These are phyloP conservation scores for Mola mola DNA, from an alignment of 2,113 vertebrate species.

Conservation along the genomic window DNA sequence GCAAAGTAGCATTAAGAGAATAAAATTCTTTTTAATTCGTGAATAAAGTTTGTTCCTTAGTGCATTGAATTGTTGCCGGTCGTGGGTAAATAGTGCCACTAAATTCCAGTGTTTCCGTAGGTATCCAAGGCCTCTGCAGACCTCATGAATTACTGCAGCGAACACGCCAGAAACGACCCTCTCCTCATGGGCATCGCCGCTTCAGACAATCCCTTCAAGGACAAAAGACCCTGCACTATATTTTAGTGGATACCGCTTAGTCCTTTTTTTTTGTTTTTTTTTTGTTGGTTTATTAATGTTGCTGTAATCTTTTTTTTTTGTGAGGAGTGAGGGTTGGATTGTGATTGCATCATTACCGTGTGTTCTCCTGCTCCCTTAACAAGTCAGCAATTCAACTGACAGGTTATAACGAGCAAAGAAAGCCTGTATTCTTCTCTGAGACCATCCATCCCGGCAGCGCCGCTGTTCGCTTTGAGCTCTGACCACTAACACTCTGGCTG, in stretches of 20 bases:
- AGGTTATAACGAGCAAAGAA: constrained; percentile 16
- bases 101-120: constrained; percentile 79
- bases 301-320: constrained; percentile 54
- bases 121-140: constrained; percentile 97
- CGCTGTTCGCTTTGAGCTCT: constrained; percentile 30
- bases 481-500: constrained; percentile 30
- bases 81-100: too few relatives aligned
- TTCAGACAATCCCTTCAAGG: constrained; percentile 98
- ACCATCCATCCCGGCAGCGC: constrained; percentile 4
- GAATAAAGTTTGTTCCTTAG: too few relatives aligned
- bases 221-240: constrained; percentile 95
- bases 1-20: too few relatives aligned
- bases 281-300: constrained; percentile 64
- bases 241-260: constrained; percentile 83
- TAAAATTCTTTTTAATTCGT: too few relatives aligned
- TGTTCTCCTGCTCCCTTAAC: constrained; percentile 43
- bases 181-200: constrained; percentile 91
- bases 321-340: constrained; percentile 41
- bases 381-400: constrained; percentile 16
- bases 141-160: constrained; percentile 94
- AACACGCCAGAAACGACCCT: constrained; percentile 90
- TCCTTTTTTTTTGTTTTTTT: constrained; percentile 31
- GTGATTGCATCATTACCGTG: constrained; percentile 39
- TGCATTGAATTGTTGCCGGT: too few relatives aligned
- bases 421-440: constrained; percentile 13